Base-by-base conservation (phyloP, 2,797 vertebrate species). In the Avahi laniger region DNA sequence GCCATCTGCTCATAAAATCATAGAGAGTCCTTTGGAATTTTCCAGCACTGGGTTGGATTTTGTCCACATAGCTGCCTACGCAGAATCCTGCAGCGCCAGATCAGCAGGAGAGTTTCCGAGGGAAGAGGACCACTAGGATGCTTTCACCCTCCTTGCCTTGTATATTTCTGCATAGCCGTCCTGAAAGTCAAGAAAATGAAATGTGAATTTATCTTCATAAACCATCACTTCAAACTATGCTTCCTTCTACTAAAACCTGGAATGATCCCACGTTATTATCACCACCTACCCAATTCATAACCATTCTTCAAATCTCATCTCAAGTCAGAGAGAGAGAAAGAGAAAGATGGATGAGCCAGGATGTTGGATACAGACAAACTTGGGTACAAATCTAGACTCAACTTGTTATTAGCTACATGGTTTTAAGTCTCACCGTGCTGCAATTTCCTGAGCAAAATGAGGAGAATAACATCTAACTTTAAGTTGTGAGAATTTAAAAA, bases 1-100 rank as follows among this genome's bases (percentile, higher is more conserved):
- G 70, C 91, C 96, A 91, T 96, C 91, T 96, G 94, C 50, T 97
- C 82, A 50, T 63, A 72, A 94, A 91, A 94, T 57, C 67, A 48
- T 12, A 57, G 72, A 76, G 43, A 89, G 59, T 13, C 52, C 80
- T 10, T 46, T 93, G 84, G 89, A 95, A 96, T 67, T 73, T 91
- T 61, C 26, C 12, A 92, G 54, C 61, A 52, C 52, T 48, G 61
- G 38, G 22, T 85, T 96, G 93, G 91, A 79, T 61, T 43, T 9
- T 85, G 28, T 92, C 85, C 67, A 81, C 65, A 63, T 67, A 88
- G 70, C 84, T 84, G 89, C 73, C 63, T 38, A 33, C 81, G 52
- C 38, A 84, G n/a, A 80, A 82, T 43, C 54, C 13, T 33, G 48
- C 7, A 24, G 78, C 24, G 22, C 22, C 43, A 82, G 59, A 65